Percentiles rank a stretch among this genome's conserved stretches.
Evolutionary conservation across 1,140 invertebrate species (phyloP).

Genomic region (Vanessa tameamea): DNA sequence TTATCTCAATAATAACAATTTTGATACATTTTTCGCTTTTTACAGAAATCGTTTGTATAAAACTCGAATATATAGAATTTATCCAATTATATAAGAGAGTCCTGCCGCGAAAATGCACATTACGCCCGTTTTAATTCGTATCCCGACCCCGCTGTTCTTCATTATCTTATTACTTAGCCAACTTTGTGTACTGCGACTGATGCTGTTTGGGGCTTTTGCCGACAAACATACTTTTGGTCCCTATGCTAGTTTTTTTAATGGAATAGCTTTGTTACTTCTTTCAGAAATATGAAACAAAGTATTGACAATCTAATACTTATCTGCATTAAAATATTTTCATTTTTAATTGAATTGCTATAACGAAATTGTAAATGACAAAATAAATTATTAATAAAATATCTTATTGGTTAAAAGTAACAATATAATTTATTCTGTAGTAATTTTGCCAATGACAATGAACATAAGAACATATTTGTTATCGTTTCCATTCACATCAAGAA

Average conservation of each 20-base stretch:
- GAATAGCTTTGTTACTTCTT: not conserved
- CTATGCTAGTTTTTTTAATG: not conserved
- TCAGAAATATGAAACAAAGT: not conserved
- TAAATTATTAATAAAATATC: too few species aligned
- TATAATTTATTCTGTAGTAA: too few species aligned
- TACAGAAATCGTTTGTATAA: not conserved
- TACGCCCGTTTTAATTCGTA: constrained; percentile 76
- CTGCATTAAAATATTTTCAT: too few species aligned
- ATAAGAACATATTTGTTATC: too few species aligned
- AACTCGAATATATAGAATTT: not conserved
- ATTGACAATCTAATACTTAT: too few species aligned
- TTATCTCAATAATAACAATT: too few species aligned
- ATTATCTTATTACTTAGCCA: constrained; percentile 80
- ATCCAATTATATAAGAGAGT: constrained; percentile 6
- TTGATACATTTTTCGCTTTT: too few species aligned
- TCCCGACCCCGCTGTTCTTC: constrained; percentile 76
- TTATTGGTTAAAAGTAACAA: too few species aligned
- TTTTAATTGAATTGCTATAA: too few species aligned
- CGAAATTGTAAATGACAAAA: too few species aligned
- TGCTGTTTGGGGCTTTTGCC: constrained; percentile 54
- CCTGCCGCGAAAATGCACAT: constrained; percentile 43
- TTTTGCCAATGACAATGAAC: too few species aligned
- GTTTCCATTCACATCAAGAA: not conserved
- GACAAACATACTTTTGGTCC: not conserved
- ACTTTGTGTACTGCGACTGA: constrained; percentile 59